Conservation (phyloP, 2,888 invertebrate genomes). For the Ommatoiulus sabulosus region DNA sequence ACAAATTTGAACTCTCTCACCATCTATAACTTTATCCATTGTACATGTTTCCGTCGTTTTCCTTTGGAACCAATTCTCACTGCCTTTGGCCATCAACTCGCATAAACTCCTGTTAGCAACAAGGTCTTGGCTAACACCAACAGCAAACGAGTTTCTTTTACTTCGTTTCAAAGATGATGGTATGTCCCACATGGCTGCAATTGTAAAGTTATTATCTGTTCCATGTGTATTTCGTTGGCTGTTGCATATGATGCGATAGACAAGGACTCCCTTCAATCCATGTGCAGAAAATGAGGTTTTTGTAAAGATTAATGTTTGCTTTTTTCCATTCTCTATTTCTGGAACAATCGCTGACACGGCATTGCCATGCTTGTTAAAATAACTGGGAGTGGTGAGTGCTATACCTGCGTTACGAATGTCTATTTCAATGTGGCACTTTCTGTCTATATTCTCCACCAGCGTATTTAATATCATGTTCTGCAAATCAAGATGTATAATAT, state of each 20-base stretch:
- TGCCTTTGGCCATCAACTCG: not conserved
- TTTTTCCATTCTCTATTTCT: not conserved
- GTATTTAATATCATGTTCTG: no score
- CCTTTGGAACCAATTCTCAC: slow-evolving; percentile 13
- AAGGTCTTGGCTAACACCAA: not conserved
- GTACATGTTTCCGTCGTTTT: not conserved
- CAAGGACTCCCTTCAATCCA: not conserved
- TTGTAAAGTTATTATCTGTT: not conserved
- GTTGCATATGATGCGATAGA: not conserved
- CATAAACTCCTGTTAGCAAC: not conserved
- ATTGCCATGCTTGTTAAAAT: not conserved
- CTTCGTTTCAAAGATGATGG: not conserved
- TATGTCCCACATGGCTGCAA: not conserved
- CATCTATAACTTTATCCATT: not conserved
- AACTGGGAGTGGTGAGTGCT: not conserved
- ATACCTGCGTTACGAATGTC: not conserved
- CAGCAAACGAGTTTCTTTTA: not conserved
- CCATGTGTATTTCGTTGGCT: not conserved
- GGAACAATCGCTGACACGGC: not conserved
- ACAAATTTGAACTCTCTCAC: not conserved
- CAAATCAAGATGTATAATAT: no score
- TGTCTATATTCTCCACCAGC: not conserved
- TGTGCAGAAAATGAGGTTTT: not conserved
- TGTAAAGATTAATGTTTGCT: not conserved
- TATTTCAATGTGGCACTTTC: not conserved